phyloP scores from a whole-genome alignment of 2,797 vertebrate species.

The Naso thynnoides region DNA sequence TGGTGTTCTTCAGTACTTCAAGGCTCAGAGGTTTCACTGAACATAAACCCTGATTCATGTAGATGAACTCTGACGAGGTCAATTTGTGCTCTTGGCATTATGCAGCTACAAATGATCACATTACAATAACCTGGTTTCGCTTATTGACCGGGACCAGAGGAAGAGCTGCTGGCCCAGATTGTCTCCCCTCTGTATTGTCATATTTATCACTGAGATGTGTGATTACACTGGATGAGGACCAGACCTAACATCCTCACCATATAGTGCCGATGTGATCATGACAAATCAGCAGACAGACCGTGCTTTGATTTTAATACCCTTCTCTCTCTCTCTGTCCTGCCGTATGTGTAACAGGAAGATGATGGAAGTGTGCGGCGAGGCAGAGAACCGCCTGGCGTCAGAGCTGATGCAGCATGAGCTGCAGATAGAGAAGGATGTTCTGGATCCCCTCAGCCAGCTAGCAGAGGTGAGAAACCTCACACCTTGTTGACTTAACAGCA shows the following conservation, averaged over 20 bases:
- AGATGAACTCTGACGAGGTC: slow-evolving; percentile 17
- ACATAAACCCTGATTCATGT: slow-evolving; percentile 1
- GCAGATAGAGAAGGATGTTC: slow-evolving; percentile 93
- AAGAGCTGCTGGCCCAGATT: slow-evolving; percentile 15
- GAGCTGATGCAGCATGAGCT: slow-evolving; percentile 95
- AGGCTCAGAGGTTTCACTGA: neutral
- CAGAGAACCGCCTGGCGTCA: slow-evolving; percentile 93
- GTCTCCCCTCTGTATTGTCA: slow-evolving; percentile 10
- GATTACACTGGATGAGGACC: slow-evolving; percentile 9
- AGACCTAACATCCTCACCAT: neutral
- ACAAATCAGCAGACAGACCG: neutral
- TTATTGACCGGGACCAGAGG: slow-evolving; percentile 25
- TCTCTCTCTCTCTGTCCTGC: neutral
- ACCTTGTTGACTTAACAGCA: neutral
- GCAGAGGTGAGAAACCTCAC: slow-evolving; percentile 88
- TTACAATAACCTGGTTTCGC: slow-evolving; percentile 47
- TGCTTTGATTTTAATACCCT: slow-evolving; percentile 5
- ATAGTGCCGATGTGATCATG: neutral
- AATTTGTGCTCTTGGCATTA: slow-evolving; percentile 5
- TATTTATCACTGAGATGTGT: slow-evolving; percentile 6
- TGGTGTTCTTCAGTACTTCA: slow-evolving; percentile 7
- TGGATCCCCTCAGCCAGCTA: slow-evolving; percentile 92
- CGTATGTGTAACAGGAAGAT: slow-evolving; percentile 88
- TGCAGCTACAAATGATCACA: slow-evolving; percentile 24
- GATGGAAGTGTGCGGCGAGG: slow-evolving; percentile 96